Percentiles rank a stretch among this genome's conserved stretches.
Evolutionary conservation across 2,888 invertebrate genomes (phyloP).

Genomic region (Entomobrya proxima): DNA sequence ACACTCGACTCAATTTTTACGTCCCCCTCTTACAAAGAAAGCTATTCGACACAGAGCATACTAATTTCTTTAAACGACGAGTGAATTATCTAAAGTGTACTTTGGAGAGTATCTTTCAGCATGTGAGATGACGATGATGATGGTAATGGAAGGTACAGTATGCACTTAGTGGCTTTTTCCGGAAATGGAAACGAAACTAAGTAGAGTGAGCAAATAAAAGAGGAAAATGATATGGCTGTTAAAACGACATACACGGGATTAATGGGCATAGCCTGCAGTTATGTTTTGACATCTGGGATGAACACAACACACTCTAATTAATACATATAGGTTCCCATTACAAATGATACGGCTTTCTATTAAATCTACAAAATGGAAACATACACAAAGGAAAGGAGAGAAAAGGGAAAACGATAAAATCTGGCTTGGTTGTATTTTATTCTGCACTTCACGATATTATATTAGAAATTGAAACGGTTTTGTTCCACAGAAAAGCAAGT

Average conservation of each 20-base stretch:
- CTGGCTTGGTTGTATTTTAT: not conserved
- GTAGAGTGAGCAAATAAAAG: conserved; percentile 6
- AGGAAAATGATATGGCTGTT: conserved; percentile 34
- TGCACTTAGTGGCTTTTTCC: conserved; percentile 35
- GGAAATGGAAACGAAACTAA: conserved; percentile 29
- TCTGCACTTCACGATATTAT: too few species aligned
- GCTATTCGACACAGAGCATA: conserved; percentile 7
- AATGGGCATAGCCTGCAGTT: conserved; percentile 62
- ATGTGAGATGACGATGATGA: not conserved
- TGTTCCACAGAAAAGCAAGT: not conserved
- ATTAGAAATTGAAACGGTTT: not conserved
- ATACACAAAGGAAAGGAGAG: conserved; percentile 7
- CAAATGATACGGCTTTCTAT: conserved; percentile 25
- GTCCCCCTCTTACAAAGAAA: conserved; percentile 24
- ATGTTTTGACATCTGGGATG: conserved; percentile 64
- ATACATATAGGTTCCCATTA: conserved; percentile 60
- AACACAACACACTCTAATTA: conserved; percentile 63
- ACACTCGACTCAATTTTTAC: conserved; percentile 1
- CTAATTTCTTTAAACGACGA: conserved; percentile 54
- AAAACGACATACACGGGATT: conserved; percentile 63
- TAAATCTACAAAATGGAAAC: conserved; percentile 2
- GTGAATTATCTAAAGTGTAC: conserved; percentile 56
- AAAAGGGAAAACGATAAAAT: conserved; percentile 32
- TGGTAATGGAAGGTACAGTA: not conserved
- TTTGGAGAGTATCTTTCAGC: conserved; percentile 47